Evolutionary conservation across 2,113 vertebrate genomes (phyloP).

Genomic region (Lucifuga dentata): DNA sequence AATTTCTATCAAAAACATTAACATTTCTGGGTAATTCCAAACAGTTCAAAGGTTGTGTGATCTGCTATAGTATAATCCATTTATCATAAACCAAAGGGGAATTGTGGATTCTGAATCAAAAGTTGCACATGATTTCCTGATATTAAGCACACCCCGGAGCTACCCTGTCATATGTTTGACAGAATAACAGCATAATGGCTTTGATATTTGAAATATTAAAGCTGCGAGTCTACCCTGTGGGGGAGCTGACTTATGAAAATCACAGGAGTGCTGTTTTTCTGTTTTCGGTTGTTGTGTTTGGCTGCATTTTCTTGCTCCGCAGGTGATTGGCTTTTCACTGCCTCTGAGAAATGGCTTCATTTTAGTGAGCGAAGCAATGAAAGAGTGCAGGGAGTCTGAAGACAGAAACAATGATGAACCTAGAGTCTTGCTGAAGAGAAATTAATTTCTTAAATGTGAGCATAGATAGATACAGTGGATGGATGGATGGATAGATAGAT

Average conservation of each 20-base stretch:
- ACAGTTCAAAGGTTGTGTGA: neutral
- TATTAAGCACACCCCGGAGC: constrained; percentile 23
- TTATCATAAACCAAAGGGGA: constrained; percentile 9
- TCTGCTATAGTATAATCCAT: neutral
- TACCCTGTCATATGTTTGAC: constrained; percentile 25
- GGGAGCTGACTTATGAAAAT: constrained; percentile 48
- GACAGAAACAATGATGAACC: constrained; percentile 8
- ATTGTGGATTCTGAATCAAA: constrained; percentile 18
- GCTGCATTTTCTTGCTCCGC: constrained; percentile 16
- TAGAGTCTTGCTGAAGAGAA: constrained; percentile 15
- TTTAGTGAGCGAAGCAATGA: constrained; percentile 10
- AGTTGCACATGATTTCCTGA: constrained; percentile 22
- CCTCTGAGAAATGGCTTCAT: constrained; percentile 27
- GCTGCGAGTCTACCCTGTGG: neutral
- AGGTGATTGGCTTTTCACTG: constrained; percentile 19
- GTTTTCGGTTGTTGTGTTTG: constrained; percentile 31
- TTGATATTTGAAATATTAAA: constrained; percentile 52
- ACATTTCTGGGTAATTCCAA: no score
- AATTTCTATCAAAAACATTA: no score
- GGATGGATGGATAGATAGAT: neutral
- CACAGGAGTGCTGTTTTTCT: constrained; percentile 14
- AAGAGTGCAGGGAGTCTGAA: constrained; percentile 28
- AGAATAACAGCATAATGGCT: constrained; percentile 43
- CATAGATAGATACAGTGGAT: neutral
- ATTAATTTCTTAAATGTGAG: constrained; percentile 9